phyloP scores from a whole-genome alignment of 1,140 invertebrate genomes.

The Macrobrachium nipponense region DNA sequence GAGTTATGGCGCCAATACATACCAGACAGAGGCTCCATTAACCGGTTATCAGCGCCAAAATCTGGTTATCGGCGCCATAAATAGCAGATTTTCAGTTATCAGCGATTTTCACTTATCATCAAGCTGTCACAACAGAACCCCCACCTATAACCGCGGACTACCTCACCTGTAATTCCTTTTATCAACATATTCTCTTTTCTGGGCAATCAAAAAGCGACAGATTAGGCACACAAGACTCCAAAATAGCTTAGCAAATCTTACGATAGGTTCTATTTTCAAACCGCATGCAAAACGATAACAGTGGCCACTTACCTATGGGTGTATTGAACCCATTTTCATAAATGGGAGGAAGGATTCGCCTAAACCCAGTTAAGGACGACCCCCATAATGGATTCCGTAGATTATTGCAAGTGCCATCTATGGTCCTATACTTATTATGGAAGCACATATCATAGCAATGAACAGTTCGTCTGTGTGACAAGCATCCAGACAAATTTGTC shows the following conservation, averaged over 20 bases:
- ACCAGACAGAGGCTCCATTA: too few relatives aligned
- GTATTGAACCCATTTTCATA: slow-evolving; percentile 98
- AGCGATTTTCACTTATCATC: too few relatives aligned
- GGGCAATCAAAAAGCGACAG: too few relatives aligned
- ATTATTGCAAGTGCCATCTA: slow-evolving; percentile 98
- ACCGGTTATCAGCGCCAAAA: too few relatives aligned
- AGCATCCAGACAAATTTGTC: slow-evolving; percentile 65
- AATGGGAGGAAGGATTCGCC: slow-evolving; percentile 84
- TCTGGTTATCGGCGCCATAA: too few relatives aligned
- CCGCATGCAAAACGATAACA: not conserved
- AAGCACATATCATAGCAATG: slow-evolving; percentile 89
- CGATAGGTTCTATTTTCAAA: too few relatives aligned
- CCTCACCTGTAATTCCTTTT: too few relatives aligned
- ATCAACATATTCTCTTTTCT: too few relatives aligned
- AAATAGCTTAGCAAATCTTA: not conserved
- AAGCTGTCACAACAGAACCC: too few relatives aligned
- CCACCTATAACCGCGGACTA: too few relatives aligned
- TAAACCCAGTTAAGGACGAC: slow-evolving; percentile 88
- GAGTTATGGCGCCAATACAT: too few relatives aligned
- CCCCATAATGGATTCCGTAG: slow-evolving; percentile 91
- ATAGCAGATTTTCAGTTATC: too few relatives aligned
- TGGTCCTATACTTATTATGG: slow-evolving; percentile 87
- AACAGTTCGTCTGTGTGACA: slow-evolving; percentile 69
- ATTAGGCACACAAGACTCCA: not conserved
- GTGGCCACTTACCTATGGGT: slow-evolving; percentile 77